Evolutionary conservation across 2,797 vertebrate genomes (phyloP).

Genomic region (Galago senegalensis): DNA sequence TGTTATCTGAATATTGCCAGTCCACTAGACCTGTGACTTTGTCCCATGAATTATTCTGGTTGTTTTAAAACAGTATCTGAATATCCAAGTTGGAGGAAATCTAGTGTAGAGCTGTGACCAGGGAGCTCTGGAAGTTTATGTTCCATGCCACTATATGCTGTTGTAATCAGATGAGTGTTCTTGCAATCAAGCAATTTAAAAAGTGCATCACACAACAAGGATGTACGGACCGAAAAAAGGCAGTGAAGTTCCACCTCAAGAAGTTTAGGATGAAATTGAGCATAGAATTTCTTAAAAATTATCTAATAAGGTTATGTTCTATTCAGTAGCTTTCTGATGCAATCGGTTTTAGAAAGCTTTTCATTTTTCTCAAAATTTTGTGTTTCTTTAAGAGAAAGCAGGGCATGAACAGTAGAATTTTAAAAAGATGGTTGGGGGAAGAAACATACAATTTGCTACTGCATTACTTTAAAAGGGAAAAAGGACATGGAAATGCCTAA

Average conservation of each 20-base stretch:
- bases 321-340: constrained; percentile 64
- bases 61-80: constrained; percentile 53
- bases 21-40: not conserved
- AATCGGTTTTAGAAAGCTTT: constrained; percentile 65
- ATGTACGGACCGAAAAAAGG: constrained; percentile 19
- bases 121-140: not conserved
- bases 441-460: constrained; percentile 26
- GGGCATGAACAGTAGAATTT: constrained; percentile 14
- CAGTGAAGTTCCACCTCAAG: constrained; percentile 32
- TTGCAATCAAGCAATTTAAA: constrained; percentile 72
- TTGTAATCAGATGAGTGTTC: constrained; percentile 72
- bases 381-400: constrained; percentile 36
- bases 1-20: constrained; percentile 37
- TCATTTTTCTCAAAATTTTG: constrained; percentile 60
- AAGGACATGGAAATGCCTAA: not conserved
- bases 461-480: constrained; percentile 35
- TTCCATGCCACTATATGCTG: not conserved
- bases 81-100: constrained; percentile 26
- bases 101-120: not conserved
- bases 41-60: not conserved
- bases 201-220: constrained; percentile 19
- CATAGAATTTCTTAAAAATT: constrained; percentile 70
- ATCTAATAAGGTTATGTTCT: constrained; percentile 69
- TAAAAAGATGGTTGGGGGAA: not conserved
- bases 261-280: constrained; percentile 50